Percentiles rank a stretch among this genome's conserved stretches.
Conservation (phyloP, 1,140 invertebrate genomes). For the Chionoecetes opilio region DNA sequence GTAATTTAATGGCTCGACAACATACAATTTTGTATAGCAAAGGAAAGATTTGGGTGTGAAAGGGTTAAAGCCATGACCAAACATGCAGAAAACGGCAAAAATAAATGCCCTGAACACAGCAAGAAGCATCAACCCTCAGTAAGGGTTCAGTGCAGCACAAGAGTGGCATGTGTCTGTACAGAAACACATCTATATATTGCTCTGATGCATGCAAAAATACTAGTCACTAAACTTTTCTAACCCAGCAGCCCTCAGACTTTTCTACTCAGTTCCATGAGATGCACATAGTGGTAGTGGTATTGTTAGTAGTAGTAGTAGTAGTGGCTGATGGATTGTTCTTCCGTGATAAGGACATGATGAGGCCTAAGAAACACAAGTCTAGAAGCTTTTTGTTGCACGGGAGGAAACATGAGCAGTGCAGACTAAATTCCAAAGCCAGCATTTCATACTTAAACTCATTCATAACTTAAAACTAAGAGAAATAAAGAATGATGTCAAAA, state of each 20-base stretch:
- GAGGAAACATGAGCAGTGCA: slow-evolving; percentile 6
- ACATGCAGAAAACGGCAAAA: background rate
- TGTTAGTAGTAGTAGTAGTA: too few species aligned
- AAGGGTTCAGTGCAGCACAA: background rate
- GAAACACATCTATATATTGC: background rate
- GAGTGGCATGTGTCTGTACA: background rate
- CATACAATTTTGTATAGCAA: too few species aligned
- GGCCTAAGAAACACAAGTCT: background rate
- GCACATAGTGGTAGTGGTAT: too few species aligned
- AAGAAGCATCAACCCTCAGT: background rate
- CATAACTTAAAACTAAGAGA: background rate
- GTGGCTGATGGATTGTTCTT: background rate
- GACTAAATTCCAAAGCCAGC: background rate
- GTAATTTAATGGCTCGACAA: too few species aligned
- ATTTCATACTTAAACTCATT: background rate
- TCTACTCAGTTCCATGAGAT: background rate
- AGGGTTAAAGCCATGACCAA: background rate
- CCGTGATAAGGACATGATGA: background rate
- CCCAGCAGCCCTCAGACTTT: background rate
- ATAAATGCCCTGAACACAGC: background rate
- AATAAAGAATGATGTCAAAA: too few species aligned
- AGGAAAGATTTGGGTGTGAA: too few species aligned
- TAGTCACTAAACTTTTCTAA: background rate
- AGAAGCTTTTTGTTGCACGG: background rate
- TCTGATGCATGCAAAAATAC: background rate